Conservation (phyloP, 1,140 invertebrate genomes). For the Chionoecetes opilio region DNA sequence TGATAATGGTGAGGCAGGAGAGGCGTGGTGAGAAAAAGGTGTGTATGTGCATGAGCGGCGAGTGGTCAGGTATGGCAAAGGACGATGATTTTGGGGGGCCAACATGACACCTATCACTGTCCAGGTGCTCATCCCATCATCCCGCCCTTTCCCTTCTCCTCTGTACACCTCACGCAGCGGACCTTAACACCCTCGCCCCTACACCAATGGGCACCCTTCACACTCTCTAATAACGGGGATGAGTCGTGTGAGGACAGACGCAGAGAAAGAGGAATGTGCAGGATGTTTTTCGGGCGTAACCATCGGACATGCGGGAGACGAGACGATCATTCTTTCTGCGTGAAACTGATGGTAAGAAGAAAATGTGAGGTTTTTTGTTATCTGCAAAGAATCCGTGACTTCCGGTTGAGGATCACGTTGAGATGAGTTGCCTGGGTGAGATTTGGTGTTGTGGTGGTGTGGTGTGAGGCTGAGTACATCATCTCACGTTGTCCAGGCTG, state of each 20-base stretch:
- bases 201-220: not conserved
- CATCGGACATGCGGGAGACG: slow-evolving; percentile 40
- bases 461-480: not conserved
- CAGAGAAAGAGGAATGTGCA: not conserved
- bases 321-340: not conserved
- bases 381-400: not conserved
- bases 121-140: not conserved
- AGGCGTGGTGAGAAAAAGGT: no score
- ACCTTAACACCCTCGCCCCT: not conserved
- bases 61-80: not conserved
- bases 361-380: slow-evolving; percentile 28
- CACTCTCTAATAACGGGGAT: not conserved
- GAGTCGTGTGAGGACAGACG: not conserved
- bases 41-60: not conserved
- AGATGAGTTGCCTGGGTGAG: not conserved
- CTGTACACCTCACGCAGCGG: not conserved
- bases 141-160: not conserved
- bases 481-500: not conserved
- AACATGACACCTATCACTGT: not conserved
- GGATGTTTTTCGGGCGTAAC: not conserved
- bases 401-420: not conserved
- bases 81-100: not conserved
- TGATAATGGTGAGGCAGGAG: no score
- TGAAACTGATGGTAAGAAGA: not conserved
- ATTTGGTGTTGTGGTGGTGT: not conserved